Conservation (phyloP, 1,140 invertebrate species). For the Drosophila pseudoobscura region DNA sequence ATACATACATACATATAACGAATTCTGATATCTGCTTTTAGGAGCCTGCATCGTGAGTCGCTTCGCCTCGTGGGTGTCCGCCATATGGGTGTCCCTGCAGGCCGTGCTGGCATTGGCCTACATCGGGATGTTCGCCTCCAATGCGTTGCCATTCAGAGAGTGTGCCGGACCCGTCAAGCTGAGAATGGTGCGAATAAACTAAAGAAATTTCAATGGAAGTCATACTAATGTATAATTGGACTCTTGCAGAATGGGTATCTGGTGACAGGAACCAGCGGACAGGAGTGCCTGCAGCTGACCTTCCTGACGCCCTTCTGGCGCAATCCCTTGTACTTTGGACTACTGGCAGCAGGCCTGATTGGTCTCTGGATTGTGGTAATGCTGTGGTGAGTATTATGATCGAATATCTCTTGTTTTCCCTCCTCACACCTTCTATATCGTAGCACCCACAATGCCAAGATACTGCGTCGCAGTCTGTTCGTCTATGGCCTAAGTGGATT, state of each 20-base stretch:
- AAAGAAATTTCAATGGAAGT: background rate
- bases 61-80: constrained; percentile 80
- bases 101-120: constrained; percentile 78
- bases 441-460: constrained; percentile 79
- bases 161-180: constrained; percentile 73
- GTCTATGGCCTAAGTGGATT: constrained; percentile 71
- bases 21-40: constrained; percentile 8
- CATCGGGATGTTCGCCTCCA: constrained; percentile 77
- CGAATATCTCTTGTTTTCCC: too few species aligned
- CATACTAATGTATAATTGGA: background rate
- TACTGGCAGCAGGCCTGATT: constrained; percentile 76
- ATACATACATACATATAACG: too few species aligned
- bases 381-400: constrained; percentile 70
- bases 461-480: constrained; percentile 74
- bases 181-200: constrained; percentile 41
- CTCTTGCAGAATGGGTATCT: constrained; percentile 63
- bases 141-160: constrained; percentile 73
- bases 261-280: constrained; percentile 64
- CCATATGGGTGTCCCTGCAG: constrained; percentile 82
- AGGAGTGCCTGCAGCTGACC: constrained; percentile 78
- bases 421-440: background rate
- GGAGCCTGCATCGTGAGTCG: constrained; percentile 81
- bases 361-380: constrained; percentile 81
- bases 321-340: constrained; percentile 77
- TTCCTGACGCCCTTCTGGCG: constrained; percentile 82